Conservation (phyloP, 2,113 vertebrate genomes). For the cattle (Bos taurus) region ARS-UCD2.0 NC_037339.1:25331001-25331500, state of each 20-base stretch:
- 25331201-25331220: background rate
- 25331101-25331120: background rate
- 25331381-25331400: background rate
- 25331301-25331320: background rate
- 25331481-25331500: background rate
- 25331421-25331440: background rate
- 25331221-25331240: background rate
- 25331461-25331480: background rate
- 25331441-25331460: background rate
- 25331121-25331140: background rate
- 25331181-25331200: background rate
- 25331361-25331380: background rate
- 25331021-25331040: background rate
- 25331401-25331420: background rate
- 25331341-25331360: background rate
- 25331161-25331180: slow-evolving; percentile 5
- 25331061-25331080: background rate
- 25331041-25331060: background rate
- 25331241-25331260: background rate
- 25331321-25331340: background rate
- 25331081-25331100: background rate
- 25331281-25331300: background rate
- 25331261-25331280: background rate
- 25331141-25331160: background rate
- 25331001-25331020: background rate